Conservation (phyloP, 2,888 invertebrate species). For the Scelioninae gen. 2 region DNA sequence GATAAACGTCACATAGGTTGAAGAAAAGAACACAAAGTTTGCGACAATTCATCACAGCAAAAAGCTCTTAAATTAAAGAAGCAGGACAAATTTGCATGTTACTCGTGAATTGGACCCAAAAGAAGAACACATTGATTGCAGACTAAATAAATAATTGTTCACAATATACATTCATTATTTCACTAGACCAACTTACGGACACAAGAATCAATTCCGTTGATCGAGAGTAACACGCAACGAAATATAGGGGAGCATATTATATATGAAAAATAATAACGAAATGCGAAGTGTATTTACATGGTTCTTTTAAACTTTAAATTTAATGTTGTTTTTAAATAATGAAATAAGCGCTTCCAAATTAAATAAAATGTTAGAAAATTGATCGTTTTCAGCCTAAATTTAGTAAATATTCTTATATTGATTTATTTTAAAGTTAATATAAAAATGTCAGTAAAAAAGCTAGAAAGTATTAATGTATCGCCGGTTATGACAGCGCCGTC, state of each 20-base stretch:
- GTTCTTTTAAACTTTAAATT: neutral
- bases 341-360: slow-evolving; percentile 7
- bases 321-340: neutral
- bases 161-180: slow-evolving; percentile 15
- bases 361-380: neutral
- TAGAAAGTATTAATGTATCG: slow-evolving; percentile 70
- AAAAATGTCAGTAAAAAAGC: slow-evolving; percentile 57
- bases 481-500: slow-evolving; percentile 70
- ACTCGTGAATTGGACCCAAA: neutral
- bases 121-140: slow-evolving; percentile 9
- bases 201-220: slow-evolving; percentile 8
- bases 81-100: neutral
- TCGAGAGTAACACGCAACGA: slow-evolving; percentile 19
- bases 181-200: neutral
- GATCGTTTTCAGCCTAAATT: slow-evolving; percentile 9
- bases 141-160: neutral
- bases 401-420: slow-evolving; percentile 17
- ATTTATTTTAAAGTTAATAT: slow-evolving; percentile 31
- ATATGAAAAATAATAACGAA: slow-evolving; percentile 39
- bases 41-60: slow-evolving; percentile 13
- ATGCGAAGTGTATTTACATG: slow-evolving; percentile 6
- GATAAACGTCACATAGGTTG: neutral
- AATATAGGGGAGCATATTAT: slow-evolving; percentile 21
- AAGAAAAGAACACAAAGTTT: neutral
- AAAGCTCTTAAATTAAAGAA: slow-evolving; percentile 21